Conservation (phyloP, 2,113 vertebrate genomes). For the Pachyramphus minor region DNA sequence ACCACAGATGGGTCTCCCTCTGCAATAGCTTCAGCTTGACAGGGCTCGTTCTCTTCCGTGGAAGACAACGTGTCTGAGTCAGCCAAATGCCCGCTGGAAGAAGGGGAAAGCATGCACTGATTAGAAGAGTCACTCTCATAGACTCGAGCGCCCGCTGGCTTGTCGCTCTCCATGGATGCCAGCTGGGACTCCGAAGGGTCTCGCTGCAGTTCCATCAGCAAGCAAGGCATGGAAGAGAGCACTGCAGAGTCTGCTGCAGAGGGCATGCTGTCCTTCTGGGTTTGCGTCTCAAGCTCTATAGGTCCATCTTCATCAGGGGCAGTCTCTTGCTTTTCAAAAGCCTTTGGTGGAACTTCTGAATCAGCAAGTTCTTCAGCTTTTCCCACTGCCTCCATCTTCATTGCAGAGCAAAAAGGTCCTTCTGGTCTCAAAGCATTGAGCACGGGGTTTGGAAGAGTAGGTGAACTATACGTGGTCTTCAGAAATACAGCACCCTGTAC, state of each 20-base stretch:
- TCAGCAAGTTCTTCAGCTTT: constrained; percentile 87
- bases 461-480: constrained; percentile 31
- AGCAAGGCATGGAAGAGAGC: constrained; percentile 90
- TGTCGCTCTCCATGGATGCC: constrained; percentile 84
- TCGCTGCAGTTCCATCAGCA: constrained; percentile 92
- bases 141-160: constrained; percentile 69
- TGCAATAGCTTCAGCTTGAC: constrained; percentile 53
- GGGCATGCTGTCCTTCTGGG: constrained; percentile 75
- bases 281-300: constrained; percentile 78
- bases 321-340: constrained; percentile 75
- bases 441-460: constrained; percentile 31
- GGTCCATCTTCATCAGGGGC: constrained; percentile 74
- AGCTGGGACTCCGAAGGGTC: constrained; percentile 90
- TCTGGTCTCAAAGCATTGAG: constrained; percentile 76
- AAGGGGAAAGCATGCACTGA: constrained; percentile 94
- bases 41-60: constrained; percentile 81
- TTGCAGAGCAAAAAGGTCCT: constrained; percentile 77
- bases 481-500: constrained; percentile 63
- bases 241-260: constrained; percentile 78
- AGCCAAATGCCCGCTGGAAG: constrained; percentile 94
- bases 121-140: constrained; percentile 98
- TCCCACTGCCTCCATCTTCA: constrained; percentile 95
- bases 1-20: constrained; percentile 73
- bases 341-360: constrained; percentile 80
- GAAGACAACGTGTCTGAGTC: constrained; percentile 96